Conservation (phyloP, 2,888 invertebrate species). For the Osmoderma eremita region DNA sequence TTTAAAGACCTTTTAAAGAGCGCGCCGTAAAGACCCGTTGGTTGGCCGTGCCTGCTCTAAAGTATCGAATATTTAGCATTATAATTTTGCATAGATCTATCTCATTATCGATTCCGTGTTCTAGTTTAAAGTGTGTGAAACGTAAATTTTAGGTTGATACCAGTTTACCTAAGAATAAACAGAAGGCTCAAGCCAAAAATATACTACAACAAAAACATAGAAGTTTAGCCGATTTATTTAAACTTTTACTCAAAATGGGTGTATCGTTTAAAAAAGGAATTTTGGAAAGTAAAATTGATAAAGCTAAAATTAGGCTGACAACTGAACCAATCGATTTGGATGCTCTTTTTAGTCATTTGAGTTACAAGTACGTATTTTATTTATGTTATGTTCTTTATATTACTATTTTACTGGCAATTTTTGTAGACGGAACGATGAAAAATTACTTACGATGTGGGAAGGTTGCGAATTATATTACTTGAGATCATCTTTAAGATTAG, state of each 20-base stretch:
- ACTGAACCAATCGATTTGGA: conserved; percentile 77
- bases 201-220: conserved; percentile 87
- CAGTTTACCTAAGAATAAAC: conserved; percentile 73
- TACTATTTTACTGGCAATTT: neutral
- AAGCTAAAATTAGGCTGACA: conserved; percentile 69
- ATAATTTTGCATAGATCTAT: neutral
- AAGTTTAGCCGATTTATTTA: conserved; percentile 87
- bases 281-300: conserved; percentile 67
- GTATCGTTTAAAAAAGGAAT: conserved; percentile 85
- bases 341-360: conserved; percentile 68
- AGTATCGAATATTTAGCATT: neutral
- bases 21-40: too few relatives aligned
- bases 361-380: conserved; percentile 56
- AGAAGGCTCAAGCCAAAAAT: conserved; percentile 81
- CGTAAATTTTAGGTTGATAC: conserved; percentile 65
- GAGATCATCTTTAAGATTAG: conserved; percentile 75
- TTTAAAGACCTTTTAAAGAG: too few relatives aligned
- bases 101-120: neutral
- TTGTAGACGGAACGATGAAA: conserved; percentile 63
- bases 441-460: conserved; percentile 72
- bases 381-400: neutral
- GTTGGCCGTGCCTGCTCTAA: neutral
- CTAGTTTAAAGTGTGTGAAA: conserved; percentile 20
- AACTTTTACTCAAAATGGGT: conserved; percentile 77
- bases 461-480: conserved; percentile 81